Evolutionary conservation across 2,113 vertebrate genomes (phyloP).

Genomic region (Chamaetylas fuelleborni): DNA sequence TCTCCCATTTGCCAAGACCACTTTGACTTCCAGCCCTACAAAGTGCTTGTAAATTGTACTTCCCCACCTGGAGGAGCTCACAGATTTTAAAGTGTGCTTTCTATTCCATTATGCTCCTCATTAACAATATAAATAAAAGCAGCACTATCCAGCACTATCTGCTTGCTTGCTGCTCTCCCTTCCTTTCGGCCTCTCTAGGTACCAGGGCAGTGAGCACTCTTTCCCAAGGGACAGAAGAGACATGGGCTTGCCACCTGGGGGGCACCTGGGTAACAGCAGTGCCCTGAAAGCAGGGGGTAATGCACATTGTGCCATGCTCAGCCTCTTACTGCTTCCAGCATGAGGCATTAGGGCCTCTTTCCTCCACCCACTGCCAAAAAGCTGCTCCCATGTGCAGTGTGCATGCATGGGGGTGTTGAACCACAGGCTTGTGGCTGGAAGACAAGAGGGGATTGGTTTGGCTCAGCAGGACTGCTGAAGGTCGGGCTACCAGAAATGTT

Average conservation of each 20-base stretch:
- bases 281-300: not conserved
- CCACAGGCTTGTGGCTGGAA: not conserved
- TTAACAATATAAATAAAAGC: not conserved
- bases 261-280: not conserved
- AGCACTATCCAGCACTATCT: not conserved
- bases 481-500: not conserved
- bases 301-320: not conserved
- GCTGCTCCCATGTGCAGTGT: not conserved
- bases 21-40: slow-evolving; percentile 11
- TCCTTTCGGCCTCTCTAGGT: not conserved
- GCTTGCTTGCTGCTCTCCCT: not conserved
- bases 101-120: not conserved
- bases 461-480: not conserved
- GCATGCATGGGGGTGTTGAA: not conserved
- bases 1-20: not conserved
- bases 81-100: not conserved
- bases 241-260: not conserved
- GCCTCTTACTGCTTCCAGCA: not conserved
- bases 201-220: not conserved
- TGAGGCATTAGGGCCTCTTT: not conserved
- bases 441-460: not conserved
- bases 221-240: not conserved
- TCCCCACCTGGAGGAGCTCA: not conserved
- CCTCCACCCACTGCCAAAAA: not conserved
- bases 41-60: slow-evolving; percentile 15